These are phyloP conservation scores for Carcharodon carcharias DNA, from an alignment of 2,797 vertebrate species.

Conservation along the genomic window DNA sequence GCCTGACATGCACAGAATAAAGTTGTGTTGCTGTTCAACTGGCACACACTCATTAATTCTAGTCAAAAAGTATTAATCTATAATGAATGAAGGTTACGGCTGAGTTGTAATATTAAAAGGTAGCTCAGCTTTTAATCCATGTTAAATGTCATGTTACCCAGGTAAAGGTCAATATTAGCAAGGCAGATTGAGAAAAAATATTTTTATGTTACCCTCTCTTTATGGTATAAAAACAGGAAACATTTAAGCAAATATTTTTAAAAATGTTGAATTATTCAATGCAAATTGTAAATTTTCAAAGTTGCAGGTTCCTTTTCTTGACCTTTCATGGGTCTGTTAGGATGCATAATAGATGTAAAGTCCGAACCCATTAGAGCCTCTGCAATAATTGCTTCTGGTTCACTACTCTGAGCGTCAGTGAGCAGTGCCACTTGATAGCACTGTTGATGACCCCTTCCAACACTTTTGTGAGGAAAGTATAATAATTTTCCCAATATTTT, in stretches of 20 bases:
- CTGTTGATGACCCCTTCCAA: too few relatives aligned
- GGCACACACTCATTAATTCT: slow-evolving; percentile 49
- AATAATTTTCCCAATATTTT: too few relatives aligned
- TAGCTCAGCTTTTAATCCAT: slow-evolving; percentile 52
- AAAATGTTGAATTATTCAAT: background rate
- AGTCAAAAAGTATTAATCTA: slow-evolving; percentile 51
- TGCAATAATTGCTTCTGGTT: background rate
- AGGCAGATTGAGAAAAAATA: slow-evolving; percentile 36
- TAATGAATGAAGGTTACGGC: slow-evolving; percentile 53
- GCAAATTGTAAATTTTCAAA: background rate
- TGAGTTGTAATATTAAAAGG: slow-evolving; percentile 52
- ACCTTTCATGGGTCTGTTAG: background rate
- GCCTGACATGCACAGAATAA: slow-evolving; percentile 44
- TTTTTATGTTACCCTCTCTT: slow-evolving; percentile 28
- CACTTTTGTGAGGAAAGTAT: too few relatives aligned
- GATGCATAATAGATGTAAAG: background rate
- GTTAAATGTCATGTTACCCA: slow-evolving; percentile 53
- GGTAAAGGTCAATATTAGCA: slow-evolving; percentile 56
- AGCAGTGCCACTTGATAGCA: too few relatives aligned
- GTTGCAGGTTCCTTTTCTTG: background rate
- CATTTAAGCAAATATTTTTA: background rate
- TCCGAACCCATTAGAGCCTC: background rate
- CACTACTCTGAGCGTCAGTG: background rate
- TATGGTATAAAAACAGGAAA: background rate
- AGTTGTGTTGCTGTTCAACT: slow-evolving; percentile 4